Conservation (phyloP, 2,888 invertebrate species). For the Xestia c-nigrum region DNA sequence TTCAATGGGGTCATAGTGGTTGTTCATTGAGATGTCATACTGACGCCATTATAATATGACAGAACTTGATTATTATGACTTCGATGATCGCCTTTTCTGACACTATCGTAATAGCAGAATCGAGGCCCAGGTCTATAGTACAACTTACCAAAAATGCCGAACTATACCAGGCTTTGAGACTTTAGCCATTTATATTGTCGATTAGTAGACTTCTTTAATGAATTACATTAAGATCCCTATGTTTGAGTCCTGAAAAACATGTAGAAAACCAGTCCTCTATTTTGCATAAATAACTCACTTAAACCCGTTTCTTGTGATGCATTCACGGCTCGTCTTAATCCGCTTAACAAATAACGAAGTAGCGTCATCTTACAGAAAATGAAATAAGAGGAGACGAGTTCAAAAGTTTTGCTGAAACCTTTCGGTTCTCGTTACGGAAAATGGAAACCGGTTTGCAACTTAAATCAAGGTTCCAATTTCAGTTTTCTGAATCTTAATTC, state of each 20-base stretch:
- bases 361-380: slow-evolving; percentile 52
- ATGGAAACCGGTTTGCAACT: slow-evolving; percentile 46
- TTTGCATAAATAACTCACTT: slow-evolving; percentile 37
- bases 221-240: slow-evolving; percentile 22
- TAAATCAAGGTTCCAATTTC: slow-evolving; percentile 37
- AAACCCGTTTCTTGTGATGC: slow-evolving; percentile 35
- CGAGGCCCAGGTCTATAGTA: no score
- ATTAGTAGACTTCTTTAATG: not conserved
- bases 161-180: no score
- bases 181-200: no score
- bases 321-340: slow-evolving; percentile 51
- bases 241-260: slow-evolving; percentile 22
- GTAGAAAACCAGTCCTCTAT: slow-evolving; percentile 24
- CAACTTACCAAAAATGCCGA: no score
- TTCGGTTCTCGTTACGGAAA: slow-evolving; percentile 50
- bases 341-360: slow-evolving; percentile 54
- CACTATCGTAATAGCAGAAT: no score
- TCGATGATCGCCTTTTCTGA: no score
- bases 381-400: slow-evolving; percentile 52
- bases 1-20: no score
- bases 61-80: no score
- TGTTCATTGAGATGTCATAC: no score
- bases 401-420: slow-evolving; percentile 51
- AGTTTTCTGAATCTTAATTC: slow-evolving; percentile 33
- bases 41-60: no score